These are phyloP conservation scores for Cuniculus paca DNA, from an alignment of 2,797 vertebrate genomes.

Conservation along the genomic window DNA sequence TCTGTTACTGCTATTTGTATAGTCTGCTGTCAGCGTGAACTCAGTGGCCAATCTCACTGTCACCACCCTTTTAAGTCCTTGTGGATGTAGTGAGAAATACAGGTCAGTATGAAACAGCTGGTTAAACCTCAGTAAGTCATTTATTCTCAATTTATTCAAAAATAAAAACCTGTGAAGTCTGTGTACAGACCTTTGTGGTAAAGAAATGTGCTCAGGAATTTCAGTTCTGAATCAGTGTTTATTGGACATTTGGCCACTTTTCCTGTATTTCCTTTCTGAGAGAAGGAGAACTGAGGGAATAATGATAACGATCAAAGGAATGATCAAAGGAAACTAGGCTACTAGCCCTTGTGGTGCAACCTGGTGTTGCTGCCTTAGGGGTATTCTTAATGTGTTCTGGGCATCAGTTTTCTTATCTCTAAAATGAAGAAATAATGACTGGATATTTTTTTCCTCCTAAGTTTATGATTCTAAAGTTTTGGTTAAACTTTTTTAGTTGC, in stretches of 20 bases:
- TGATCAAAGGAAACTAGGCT: not conserved
- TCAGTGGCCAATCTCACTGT: not conserved
- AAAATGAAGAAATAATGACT: not conserved
- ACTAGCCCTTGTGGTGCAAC: not conserved
- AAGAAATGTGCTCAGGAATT: not conserved
- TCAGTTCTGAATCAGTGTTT: conserved; percentile 31
- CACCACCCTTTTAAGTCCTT: not conserved
- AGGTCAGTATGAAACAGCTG: not conserved
- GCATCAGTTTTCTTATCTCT: not conserved
- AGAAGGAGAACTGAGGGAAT: not conserved
- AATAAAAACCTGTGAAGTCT: not conserved
- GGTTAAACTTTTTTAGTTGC: not conserved
- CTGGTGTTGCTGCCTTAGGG: not conserved
- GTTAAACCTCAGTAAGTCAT: conserved; percentile 23
- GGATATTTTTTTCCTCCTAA: not conserved
- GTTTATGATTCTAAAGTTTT: conserved; percentile 12
- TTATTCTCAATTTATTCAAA: conserved; percentile 43
- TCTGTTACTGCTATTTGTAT: not conserved
- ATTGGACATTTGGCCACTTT: not conserved
- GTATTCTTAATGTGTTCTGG: not conserved
- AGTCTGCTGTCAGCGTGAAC: not conserved
- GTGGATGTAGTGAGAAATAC: not conserved
- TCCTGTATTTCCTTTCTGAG: not conserved
- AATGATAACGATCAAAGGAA: not conserved
- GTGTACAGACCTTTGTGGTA: not conserved